These are phyloP conservation scores for Malurus melanocephalus DNA, from an alignment of 2,113 vertebrate species.

Conservation along the genomic window DNA sequence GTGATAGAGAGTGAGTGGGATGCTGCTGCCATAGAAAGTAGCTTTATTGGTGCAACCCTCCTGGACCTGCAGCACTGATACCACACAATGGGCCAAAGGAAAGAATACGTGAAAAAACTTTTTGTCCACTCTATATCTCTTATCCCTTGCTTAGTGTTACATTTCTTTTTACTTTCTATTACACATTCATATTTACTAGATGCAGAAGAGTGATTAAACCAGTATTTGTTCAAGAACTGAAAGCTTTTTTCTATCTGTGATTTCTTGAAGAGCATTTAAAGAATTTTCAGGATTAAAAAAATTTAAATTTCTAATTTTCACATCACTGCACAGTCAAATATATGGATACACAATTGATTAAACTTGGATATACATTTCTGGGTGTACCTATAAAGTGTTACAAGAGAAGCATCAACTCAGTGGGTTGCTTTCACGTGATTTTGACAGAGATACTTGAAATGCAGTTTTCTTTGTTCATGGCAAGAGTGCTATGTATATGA, in stretches of 20 bases:
- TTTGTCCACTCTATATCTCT: neutral
- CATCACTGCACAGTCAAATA: neutral
- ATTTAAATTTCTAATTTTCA: neutral
- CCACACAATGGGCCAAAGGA: neutral
- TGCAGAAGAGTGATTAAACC: neutral
- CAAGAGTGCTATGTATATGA: neutral
- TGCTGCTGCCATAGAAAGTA: neutral
- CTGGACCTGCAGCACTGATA: neutral
- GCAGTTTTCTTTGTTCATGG: neutral
- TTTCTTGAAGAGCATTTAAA: neutral
- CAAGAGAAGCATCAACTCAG: neutral
- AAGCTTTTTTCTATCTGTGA: neutral
- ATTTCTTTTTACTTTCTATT: neutral
- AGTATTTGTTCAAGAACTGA: neutral
- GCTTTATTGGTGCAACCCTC: neutral
- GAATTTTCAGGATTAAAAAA: conserved; percentile 1
- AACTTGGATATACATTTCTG: neutral
- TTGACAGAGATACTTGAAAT: neutral
- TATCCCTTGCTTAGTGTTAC: neutral
- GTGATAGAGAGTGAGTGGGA: neutral
- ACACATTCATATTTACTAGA: neutral
- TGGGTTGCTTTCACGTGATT: neutral
- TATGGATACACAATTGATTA: neutral
- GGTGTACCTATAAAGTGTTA: neutral
- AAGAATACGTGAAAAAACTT: neutral